phyloP scores from a whole-genome alignment of 2,113 vertebrate species.

The Embiotoca jacksoni region DNA sequence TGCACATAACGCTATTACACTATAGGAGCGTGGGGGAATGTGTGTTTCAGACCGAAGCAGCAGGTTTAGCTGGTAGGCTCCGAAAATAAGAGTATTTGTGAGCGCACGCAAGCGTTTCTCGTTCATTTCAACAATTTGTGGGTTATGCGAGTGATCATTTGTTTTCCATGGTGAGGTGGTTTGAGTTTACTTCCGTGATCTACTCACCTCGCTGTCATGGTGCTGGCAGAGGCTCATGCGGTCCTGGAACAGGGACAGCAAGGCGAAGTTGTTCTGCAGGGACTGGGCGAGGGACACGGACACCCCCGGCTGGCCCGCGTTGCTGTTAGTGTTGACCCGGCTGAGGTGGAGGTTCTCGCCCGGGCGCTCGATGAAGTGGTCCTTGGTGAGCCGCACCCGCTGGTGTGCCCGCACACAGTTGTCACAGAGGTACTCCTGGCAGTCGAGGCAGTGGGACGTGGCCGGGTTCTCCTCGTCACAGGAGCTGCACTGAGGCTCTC shows the following conservation, averaged over 20 bases:
- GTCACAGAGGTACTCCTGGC: constrained; percentile 94
- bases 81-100: background rate
- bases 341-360: constrained; percentile 77
- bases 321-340: constrained; percentile 68
- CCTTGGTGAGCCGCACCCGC: constrained; percentile 93
- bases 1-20: constrained; percentile 58
- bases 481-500: constrained; percentile 89
- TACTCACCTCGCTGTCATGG: constrained; percentile 87
- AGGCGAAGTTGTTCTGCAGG: constrained; percentile 88
- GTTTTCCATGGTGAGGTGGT: too few relatives aligned
- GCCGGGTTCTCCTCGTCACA: constrained; percentile 92
- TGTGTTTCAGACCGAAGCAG: background rate
- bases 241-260: constrained; percentile 90
- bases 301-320: constrained; percentile 53
- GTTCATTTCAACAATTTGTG: background rate
- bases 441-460: constrained; percentile 92
- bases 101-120: background rate
- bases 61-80: background rate
- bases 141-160: too few relatives aligned
- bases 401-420: constrained; percentile 95
- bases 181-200: too few relatives aligned
- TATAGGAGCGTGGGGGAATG: background rate
- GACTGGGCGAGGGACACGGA: constrained; percentile 84
- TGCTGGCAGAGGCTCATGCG: constrained; percentile 89
- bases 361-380: constrained; percentile 93